These are phyloP conservation scores for Marmota flaviventris DNA, from an alignment of 2,113 vertebrate species.

Conservation along the genomic window DNA sequence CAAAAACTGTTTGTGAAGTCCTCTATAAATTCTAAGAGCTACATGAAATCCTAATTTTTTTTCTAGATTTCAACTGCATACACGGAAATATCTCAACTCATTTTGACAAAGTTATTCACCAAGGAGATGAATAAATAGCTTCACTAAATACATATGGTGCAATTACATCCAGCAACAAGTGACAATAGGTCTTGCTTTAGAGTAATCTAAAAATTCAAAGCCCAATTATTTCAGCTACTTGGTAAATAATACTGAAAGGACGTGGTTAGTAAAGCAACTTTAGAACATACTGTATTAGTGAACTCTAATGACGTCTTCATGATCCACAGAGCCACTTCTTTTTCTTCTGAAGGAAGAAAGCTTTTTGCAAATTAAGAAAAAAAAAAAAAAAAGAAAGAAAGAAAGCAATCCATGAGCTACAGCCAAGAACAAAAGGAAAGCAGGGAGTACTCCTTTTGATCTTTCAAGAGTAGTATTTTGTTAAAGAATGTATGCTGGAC, in stretches of 20 bases:
- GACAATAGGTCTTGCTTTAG: conserved; percentile 81
- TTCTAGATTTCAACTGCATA: conserved; percentile 64
- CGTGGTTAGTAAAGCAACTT: conserved; percentile 61
- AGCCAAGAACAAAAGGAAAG: conserved; percentile 82
- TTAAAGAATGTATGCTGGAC: conserved; percentile 73
- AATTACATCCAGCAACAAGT: conserved; percentile 76
- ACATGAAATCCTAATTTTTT: conserved; percentile 56
- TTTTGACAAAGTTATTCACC: conserved; percentile 75
- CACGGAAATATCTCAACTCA: conserved; percentile 65
- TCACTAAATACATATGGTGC: conserved; percentile 76
- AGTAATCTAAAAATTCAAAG: conserved; percentile 79
- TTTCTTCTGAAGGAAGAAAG: conserved; percentile 69
- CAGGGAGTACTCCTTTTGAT: conserved; percentile 77
- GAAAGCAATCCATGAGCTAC: conserved; percentile 57
- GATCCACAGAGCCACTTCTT: conserved; percentile 68
- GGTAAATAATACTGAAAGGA: conserved; percentile 71
- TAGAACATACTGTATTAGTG: conserved; percentile 69
- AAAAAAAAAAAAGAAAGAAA: background rate
- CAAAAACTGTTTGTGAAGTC: conserved; percentile 54
- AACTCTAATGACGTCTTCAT: conserved; percentile 73
- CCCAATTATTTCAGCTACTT: conserved; percentile 77
- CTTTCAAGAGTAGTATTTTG: conserved; percentile 75
- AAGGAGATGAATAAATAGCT: conserved; percentile 78
- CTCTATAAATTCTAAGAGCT: conserved; percentile 69
- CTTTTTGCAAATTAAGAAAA: conserved; percentile 66